Base-by-base conservation (phyloP, 2,113 vertebrate species). In the Jaculus jaculus region DNA sequence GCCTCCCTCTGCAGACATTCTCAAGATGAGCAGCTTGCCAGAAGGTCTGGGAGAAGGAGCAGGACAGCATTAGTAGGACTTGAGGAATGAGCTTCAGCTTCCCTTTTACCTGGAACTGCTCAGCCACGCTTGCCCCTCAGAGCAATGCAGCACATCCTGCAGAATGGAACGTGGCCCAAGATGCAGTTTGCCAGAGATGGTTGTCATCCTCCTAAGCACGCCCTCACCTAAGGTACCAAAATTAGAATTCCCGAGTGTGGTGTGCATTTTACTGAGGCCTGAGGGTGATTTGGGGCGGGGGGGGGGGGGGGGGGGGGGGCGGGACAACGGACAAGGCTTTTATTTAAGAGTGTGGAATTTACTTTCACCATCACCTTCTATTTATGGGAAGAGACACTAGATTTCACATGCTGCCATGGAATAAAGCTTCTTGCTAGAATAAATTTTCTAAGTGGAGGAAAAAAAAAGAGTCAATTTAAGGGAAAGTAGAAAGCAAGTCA, bases 391-490 rank as follows among this genome's bases (percentile, higher is more conserved):
- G n/a, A 26, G 39, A 87, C 63, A 54, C 26, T 47, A 34, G 69
- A 78, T 94, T 82, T 77, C 60, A 85, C 7, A 73, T 60, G 75
- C 0, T 0, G 61, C 73, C 74, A 63, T 9, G 23, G 16, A 73
- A 68, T 88, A 72, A 95, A 82, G n/a, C 78, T 88, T 94, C 89
- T 74, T 85, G 73, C 39, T 90, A 82, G 73, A 83, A 90, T 83
- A 85, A 81, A 94, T 90, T 85, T 73, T 78, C 65, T 82, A 84
- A 86, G 79, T 87, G 73, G 81, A 93, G 89, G 18, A 34, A 13
- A 42, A 72, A 95, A 94, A 79, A 18, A 12, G 72, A 81, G 54
- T 10, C 51, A 71, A 58, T 60, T 90, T 60, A 69, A 73, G 42
- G 34, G 78, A 66, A 86, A 89, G 30, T 9, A 93, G 51, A 69